These are phyloP conservation scores for Athripsodes cinereus DNA, from an alignment of 2,888 invertebrate species.

Conservation along the genomic window DNA sequence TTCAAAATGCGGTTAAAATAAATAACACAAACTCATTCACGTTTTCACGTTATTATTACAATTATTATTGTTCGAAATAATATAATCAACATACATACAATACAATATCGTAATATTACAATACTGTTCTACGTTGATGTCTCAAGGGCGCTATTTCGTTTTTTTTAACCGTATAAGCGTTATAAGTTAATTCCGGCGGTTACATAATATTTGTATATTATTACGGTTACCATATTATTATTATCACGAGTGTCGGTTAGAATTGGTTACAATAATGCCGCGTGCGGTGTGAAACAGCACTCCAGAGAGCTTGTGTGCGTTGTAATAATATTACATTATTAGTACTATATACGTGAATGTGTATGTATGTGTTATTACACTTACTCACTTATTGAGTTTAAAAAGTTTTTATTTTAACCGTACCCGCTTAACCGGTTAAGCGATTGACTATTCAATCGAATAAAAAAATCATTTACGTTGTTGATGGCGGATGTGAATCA, in stretches of 20 bases:
- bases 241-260: background rate
- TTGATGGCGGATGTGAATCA: background rate
- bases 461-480: background rate
- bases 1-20: too few relatives aligned
- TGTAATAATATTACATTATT: too few relatives aligned
- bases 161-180: background rate
- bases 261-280: background rate
- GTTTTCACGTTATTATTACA: too few relatives aligned
- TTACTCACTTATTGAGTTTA: background rate
- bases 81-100: too few relatives aligned
- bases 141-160: background rate
- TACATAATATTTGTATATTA: background rate
- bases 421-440: background rate
- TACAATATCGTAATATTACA: too few relatives aligned
- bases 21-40: too few relatives aligned
- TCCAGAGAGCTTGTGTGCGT: background rate
- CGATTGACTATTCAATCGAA: background rate
- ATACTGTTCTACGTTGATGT: too few relatives aligned
- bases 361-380: too few relatives aligned
- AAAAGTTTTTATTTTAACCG: background rate
- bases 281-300: background rate
- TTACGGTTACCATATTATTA: background rate
- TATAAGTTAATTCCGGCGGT: background rate
- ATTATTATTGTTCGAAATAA: too few relatives aligned
- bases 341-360: too few relatives aligned